Evolutionary conservation across 2,888 invertebrate genomes (phyloP), one percentile per base, ranked within the genome.

Genomic region (Pharmacophagus antenor): DNA sequence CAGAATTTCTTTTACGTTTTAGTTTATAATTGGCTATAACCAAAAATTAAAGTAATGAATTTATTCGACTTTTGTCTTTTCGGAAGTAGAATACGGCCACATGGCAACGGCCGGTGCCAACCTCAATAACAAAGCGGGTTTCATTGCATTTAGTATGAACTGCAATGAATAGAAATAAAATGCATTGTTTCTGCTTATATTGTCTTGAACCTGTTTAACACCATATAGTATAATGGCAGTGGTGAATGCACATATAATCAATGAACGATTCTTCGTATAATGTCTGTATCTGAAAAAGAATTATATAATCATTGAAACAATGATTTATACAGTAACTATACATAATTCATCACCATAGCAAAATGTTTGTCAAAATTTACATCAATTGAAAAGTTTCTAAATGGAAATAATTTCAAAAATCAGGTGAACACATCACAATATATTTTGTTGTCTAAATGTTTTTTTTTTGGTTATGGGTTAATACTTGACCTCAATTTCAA

Each of bases 201-300:
- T 73, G 0, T 74, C 68, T 10, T 82, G 66, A 0, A 80, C 56
- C 0, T 73, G 61, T 5, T 66, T 67, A 21, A 69, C 68, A 0
- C 62, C 60, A 51, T 72, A 77, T 0, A 80, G 20, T 0, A 74
- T 57, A 0, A 73, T 1, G 0, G 46, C 62, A 0, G 80, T 79
- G 0, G 69, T 20, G 27, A 82, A 68, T 0, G 70, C 61, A 0
- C 85, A 77, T 59, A 87, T 66, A 0, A 82, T 31, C 0, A 85
- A 23, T 0, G 88, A 88, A 0, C 88, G 72, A 10, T 77, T 69
- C 52, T 74, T 75, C 0, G 88, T 81, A 67, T 87, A 72, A 62
- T 88, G 85, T 0, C 89, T 86, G 67, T 84, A 88, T 37, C 89
- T 89, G 86, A 0, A 82, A 80, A 41, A 21, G 17, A 10, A 48